Evolutionary conservation across 2,797 vertebrate genomes (phyloP).

Genomic region (Protonibea diacanthus): DNA sequence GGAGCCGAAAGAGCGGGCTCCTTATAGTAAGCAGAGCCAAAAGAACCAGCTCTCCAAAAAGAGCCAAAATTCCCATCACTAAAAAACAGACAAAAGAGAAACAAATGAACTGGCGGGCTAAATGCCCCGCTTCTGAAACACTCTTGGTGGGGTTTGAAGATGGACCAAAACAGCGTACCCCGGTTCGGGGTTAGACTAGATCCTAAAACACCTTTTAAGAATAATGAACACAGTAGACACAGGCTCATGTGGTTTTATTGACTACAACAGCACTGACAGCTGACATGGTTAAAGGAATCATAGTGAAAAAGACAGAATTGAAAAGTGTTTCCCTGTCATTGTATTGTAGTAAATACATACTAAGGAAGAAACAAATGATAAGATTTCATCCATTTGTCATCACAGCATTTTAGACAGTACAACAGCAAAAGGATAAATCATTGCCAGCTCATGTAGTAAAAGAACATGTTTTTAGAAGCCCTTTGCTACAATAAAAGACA

Average conservation of each 20-base stretch:
- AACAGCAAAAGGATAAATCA: neutral
- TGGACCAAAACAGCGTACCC: no score
- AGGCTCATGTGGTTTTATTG: constrained; percentile 14
- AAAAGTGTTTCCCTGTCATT: neutral
- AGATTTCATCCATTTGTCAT: neutral
- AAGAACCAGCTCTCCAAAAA: no score
- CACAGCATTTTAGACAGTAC: neutral
- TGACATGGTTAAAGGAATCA: neutral
- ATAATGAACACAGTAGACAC: constrained; percentile 10
- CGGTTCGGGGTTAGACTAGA: no score
- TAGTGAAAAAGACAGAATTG: neutral
- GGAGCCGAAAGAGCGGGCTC: no score
- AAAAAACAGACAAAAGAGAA: no score
- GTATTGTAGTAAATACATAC: neutral
- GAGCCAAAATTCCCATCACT: no score
- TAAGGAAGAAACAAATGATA: neutral
- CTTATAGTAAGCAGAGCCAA: no score
- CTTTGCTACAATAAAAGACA: no score
- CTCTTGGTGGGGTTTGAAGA: no score
- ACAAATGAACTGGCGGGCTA: no score
- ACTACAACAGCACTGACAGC: neutral
- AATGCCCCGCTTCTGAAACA: no score
- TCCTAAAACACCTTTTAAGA: neutral
- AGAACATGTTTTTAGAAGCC: neutral
- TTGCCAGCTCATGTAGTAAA: neutral